phyloP scores from a whole-genome alignment of 1,140 invertebrate species.

The Andrena cerasifolii region DNA sequence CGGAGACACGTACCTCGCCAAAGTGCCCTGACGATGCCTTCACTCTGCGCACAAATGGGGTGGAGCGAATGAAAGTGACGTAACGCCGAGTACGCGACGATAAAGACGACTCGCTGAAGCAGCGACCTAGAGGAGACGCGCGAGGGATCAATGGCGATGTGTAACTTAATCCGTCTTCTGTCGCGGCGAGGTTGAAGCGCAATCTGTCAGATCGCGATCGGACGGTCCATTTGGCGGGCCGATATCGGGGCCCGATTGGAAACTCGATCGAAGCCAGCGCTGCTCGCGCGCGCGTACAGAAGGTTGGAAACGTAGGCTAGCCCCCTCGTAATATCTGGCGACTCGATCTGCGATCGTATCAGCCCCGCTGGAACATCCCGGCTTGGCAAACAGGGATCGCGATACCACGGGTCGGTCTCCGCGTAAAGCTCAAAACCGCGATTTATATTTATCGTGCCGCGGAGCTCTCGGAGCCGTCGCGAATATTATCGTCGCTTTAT shows the following conservation, averaged over 20 bases:
- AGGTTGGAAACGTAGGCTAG: constrained; percentile 31
- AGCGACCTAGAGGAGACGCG: background rate
- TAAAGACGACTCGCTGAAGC: too few species aligned
- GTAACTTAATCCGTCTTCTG: constrained; percentile 48
- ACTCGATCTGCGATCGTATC: constrained; percentile 53
- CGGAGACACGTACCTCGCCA: too few species aligned
- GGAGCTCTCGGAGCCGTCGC: constrained; percentile 26
- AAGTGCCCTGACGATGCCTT: too few species aligned
- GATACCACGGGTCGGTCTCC: constrained; percentile 33
- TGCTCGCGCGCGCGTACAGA: background rate
- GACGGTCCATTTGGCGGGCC: constrained; percentile 38
- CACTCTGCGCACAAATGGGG: too few species aligned
- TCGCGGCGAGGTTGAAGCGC: constrained; percentile 31
- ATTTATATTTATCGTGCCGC: constrained; percentile 53
- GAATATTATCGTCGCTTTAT: constrained; percentile 40
- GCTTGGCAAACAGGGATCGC: constrained; percentile 55
- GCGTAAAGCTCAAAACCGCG: constrained; percentile 49
- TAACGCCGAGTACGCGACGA: too few species aligned
- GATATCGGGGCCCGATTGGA: constrained; percentile 38
- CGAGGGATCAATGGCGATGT: constrained; percentile 30
- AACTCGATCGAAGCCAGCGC: constrained; percentile 49
- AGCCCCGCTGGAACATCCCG: constrained; percentile 38
- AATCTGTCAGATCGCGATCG: constrained; percentile 48
- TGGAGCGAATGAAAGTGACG: too few species aligned
- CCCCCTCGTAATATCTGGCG: constrained; percentile 34